Evolutionary conservation across 2,888 invertebrate genomes (phyloP), one percentile per base, ranked within the genome.

Genomic region (Sinotaia quadrata): DNA sequence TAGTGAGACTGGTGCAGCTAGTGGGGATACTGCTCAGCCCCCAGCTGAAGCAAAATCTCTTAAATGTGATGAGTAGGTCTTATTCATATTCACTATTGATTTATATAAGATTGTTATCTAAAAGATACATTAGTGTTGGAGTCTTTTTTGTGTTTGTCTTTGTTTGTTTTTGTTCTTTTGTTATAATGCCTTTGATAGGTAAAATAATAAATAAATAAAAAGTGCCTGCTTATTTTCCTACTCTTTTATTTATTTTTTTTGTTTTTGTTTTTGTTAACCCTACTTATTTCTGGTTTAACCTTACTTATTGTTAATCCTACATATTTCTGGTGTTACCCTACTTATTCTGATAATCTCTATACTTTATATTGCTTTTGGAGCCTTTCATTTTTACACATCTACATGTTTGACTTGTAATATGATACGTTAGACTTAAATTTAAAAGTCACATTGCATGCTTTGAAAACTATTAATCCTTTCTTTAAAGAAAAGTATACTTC

Each of bases 21-120:
- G 77, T 58, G 77, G 78, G 51, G 75, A 73, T 33, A 60, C 66
- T 47, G 57, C 58, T 18, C 52, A 65, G 18, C 51, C 74, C 57
- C 52, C 83, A 47, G 83, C 73, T 58, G 85, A 87, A 92, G 94
- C 1, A 93, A 94, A 86, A 66, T 97, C 96, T 1, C 90, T 96
- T 31, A 95, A 94, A 90, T 97, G 97, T 89, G 95, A 97, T 82
- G 94, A 95, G 92, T 92, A 89, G 87, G 89, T 83, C 37, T 12
- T 31, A 41, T 10, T 7, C 31, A 36, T 21, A n/a, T n/a, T n/a
- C n/a, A n/a, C n/a, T 4, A 36, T 49, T 27, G 34, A 51, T 18
- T 12, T 37, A 33, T 63, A 21, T 21, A 27, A n/a, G 21, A 47
- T 37, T 21, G 21, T n/a, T 7, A 60, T 29, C 8, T 33, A 21